These are phyloP conservation scores for Raphicerus campestris DNA, from an alignment of 2,113 vertebrate genomes.

Conservation along the genomic window DNA sequence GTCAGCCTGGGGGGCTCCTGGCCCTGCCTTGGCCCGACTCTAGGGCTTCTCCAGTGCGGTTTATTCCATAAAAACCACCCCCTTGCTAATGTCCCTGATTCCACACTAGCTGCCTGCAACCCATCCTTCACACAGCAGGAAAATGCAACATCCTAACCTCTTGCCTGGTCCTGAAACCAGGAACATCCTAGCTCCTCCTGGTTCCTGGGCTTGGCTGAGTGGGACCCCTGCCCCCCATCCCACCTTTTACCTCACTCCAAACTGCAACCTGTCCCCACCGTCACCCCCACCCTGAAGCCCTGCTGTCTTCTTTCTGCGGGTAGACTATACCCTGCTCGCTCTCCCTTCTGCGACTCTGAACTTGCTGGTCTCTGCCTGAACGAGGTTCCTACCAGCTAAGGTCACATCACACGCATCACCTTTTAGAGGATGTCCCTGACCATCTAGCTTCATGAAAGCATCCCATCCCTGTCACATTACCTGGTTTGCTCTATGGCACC, in stretches of 20 bases:
- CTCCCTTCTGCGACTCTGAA: neutral
- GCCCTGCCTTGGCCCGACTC: neutral
- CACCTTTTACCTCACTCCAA: neutral
- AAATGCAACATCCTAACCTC: too few relatives aligned
- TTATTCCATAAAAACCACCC: neutral
- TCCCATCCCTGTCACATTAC: neutral
- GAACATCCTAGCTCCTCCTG: too few relatives aligned
- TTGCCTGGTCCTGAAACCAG: neutral
- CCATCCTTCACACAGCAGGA: neutral
- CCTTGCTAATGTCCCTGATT: neutral
- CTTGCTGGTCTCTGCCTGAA: neutral
- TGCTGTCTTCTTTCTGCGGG: neutral
- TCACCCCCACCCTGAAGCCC: neutral
- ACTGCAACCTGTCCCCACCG: neutral
- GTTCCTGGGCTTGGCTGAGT: neutral
- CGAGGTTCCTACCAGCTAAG: neutral
- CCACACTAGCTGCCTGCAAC: rapidly evolving
- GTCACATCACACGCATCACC: rapidly evolving
- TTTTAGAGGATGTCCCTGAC: neutral
- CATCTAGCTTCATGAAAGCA: neutral
- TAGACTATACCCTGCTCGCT: neutral
- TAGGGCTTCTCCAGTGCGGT: neutral
- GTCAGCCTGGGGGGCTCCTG: neutral
- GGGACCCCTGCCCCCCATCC: neutral
- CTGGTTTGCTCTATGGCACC: neutral